Percentiles rank a stretch among this genome's conserved stretches.
phyloP scores from a whole-genome alignment of 2,113 vertebrate genomes.

The Megalops atlanticus region DNA sequence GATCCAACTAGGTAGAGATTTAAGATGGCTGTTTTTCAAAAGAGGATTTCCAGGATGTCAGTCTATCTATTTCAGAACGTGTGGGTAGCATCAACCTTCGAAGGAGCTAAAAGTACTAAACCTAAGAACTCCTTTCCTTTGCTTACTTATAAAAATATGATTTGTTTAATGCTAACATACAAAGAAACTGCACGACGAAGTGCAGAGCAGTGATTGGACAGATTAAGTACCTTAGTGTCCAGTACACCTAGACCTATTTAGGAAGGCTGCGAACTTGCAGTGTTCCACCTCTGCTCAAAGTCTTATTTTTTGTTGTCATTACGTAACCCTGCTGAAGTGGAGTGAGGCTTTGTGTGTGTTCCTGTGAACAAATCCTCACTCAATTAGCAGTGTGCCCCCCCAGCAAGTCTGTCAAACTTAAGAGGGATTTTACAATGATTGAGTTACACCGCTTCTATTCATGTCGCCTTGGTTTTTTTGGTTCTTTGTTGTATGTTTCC shows the following conservation, averaged over 20 bases:
- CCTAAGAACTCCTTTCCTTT: too few relatives aligned
- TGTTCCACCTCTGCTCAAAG: neutral
- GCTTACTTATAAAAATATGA: too few relatives aligned
- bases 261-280: neutral
- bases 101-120: too few relatives aligned
- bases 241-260: neutral
- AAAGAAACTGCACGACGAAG: neutral
- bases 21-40: too few relatives aligned
- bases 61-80: too few relatives aligned
- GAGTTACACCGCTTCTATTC: neutral
- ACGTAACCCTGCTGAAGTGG: neutral
- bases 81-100: too few relatives aligned
- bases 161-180: neutral
- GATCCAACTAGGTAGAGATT: too few relatives aligned
- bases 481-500: neutral
- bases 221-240: neutral
- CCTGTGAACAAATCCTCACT: neutral
- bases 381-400: neutral
- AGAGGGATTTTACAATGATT: neutral
- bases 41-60: too few relatives aligned
- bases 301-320: neutral
- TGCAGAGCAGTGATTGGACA: neutral
- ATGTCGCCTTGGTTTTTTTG: neutral
- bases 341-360: neutral
- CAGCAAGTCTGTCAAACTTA: constrained; percentile 4